Conservation (phyloP, 2,888 invertebrate genomes). For the Cataglyphis livida region DNA sequence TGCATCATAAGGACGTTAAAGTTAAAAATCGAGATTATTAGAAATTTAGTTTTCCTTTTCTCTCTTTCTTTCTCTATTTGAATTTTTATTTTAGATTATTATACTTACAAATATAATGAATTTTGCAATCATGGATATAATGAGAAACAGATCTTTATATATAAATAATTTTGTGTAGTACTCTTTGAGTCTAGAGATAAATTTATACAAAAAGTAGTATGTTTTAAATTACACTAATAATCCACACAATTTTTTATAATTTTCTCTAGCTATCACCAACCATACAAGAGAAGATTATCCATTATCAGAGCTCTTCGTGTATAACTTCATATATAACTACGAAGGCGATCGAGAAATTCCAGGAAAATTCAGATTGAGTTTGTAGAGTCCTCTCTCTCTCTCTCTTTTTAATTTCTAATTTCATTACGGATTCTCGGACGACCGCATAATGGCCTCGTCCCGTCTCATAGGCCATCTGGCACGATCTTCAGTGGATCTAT, state of each 20-base stretch:
- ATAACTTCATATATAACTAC: neutral
- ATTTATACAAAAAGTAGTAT: neutral
- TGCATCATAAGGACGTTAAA: neutral
- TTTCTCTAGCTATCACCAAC: neutral
- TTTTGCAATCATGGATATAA: neutral
- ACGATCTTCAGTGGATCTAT: constrained; percentile 76
- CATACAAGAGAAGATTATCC: constrained; percentile 2
- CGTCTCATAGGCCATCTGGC: constrained; percentile 84
- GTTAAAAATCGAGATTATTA: constrained; percentile 1
- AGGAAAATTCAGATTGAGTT: constrained; percentile 64
- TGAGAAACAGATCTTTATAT: neutral
- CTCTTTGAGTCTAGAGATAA: neutral
- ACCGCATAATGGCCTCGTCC: constrained; percentile 76
- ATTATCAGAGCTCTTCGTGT: neutral
- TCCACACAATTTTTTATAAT: neutral
- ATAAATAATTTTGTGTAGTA: neutral
- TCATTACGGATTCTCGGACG: constrained; percentile 78
- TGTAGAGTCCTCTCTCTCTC: neutral
- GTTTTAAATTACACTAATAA: constrained; percentile 2
- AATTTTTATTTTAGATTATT: constrained; percentile 12
- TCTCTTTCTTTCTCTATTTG: neutral
- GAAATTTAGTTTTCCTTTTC: neutral
- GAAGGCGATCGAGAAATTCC: constrained; percentile 51
- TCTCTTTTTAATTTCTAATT: constrained; percentile 78
- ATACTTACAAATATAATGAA: neutral